Evolutionary conservation across 2,113 vertebrate genomes (phyloP).

Genomic region (Abramis brama): DNA sequence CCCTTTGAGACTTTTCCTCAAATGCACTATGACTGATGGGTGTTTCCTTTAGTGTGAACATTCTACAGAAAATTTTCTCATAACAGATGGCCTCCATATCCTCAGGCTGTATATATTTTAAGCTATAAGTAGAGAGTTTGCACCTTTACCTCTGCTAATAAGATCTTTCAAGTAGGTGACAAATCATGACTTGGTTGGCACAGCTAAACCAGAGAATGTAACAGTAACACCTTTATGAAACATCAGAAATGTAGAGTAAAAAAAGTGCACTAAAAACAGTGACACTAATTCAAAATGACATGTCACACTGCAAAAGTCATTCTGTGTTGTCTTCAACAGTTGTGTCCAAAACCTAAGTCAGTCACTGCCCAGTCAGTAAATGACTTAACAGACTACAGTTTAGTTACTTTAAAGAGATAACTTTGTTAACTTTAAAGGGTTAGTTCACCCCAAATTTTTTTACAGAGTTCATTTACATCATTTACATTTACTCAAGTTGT

Average conservation of each 20-base stretch:
- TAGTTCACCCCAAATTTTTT: too few species aligned
- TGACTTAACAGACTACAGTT: neutral
- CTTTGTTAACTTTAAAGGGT: too few species aligned
- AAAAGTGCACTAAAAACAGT: neutral
- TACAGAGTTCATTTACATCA: too few species aligned
- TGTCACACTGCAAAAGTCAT: neutral
- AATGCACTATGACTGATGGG: conserved; percentile 2
- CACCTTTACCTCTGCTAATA: neutral
- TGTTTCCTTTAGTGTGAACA: conserved; percentile 9
- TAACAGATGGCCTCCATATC: neutral
- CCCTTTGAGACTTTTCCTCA: conserved; percentile 60
- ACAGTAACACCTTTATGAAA: neutral
- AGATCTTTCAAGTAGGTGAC: neutral
- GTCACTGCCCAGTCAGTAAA: neutral
- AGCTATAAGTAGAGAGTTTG: neutral
- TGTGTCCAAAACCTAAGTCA: neutral
- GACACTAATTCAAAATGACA: conserved; percentile 38
- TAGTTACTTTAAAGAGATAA: neutral
- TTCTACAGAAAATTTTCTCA: neutral
- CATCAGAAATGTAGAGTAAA: neutral
- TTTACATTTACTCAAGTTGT: too few species aligned
- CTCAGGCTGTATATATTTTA: conserved; percentile 15
- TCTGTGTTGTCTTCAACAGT: neutral
- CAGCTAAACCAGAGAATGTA: neutral
- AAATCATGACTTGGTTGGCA: neutral